Percentiles rank a stretch among this genome's conserved stretches.
Evolutionary conservation across 2,888 invertebrate genomes (phyloP).

Genomic region (Melikaiella ostensackeni): DNA sequence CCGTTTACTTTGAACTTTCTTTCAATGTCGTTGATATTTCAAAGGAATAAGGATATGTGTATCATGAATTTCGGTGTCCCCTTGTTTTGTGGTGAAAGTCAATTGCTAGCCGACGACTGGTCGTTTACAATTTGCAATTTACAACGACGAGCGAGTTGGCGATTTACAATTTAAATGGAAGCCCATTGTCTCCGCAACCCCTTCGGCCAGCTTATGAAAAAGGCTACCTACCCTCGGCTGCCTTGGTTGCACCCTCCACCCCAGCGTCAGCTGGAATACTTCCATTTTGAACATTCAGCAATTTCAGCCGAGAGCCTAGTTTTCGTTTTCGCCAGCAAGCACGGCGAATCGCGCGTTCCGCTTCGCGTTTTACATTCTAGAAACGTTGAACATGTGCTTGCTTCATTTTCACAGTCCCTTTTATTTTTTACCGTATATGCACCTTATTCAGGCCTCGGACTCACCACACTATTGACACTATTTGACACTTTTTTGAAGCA

Average conservation of each 20-base stretch:
- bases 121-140: conserved; percentile 67
- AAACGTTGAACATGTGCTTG: background rate
- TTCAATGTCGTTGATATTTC: background rate
- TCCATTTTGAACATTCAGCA: conserved; percentile 70
- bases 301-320: conserved; percentile 58
- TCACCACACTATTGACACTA: too few relatives aligned
- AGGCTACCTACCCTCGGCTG: conserved; percentile 48
- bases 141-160: conserved; percentile 59
- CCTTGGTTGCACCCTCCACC: conserved; percentile 44
- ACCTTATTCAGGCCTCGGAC: too few relatives aligned
- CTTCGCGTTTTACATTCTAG: conserved; percentile 24
- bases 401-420: background rate
- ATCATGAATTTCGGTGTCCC: background rate
- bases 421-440: too few relatives aligned
- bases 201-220: conserved; percentile 65
- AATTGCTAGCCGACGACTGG: conserved; percentile 42
- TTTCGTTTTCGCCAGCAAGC: conserved; percentile 50
- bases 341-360: conserved; percentile 41
- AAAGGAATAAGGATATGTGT: background rate
- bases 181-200: conserved; percentile 67
- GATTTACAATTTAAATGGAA: conserved; percentile 74
- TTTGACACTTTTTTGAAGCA: too few relatives aligned
- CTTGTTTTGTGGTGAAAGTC: conserved; percentile 10
- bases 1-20: background rate
- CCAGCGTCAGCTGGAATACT: conserved; percentile 69